Percentiles rank a stretch among this genome's conserved stretches.
Evolutionary conservation across 1,140 invertebrate genomes (phyloP).

Genomic region (Mercenaria mercenaria): DNA sequence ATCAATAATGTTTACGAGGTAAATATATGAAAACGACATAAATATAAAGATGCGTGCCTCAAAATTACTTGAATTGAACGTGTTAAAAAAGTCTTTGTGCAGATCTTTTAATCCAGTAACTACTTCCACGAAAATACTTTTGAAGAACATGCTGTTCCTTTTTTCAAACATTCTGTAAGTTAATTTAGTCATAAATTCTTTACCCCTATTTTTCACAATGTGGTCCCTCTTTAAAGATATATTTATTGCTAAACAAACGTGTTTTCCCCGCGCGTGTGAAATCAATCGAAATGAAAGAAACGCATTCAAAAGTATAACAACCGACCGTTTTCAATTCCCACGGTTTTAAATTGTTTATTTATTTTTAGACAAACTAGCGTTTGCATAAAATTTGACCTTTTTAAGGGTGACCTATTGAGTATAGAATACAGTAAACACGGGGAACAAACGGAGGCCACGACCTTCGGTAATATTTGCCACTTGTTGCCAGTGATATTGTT

Average conservation of each 20-base stretch:
- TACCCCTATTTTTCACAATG: neutral
- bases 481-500: neutral
- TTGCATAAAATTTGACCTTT: slow-evolving; percentile 47
- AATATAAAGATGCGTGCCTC: too few relatives aligned
- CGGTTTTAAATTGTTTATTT: slow-evolving; percentile 51
- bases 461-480: neutral
- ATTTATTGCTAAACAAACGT: slow-evolving; percentile 56
- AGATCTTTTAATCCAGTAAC: too few relatives aligned
- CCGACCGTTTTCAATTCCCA: slow-evolving; percentile 31
- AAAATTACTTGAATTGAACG: too few relatives aligned
- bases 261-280: slow-evolving; percentile 14
- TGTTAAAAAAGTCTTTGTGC: too few relatives aligned
- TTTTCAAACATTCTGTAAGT: too few relatives aligned
- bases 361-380: slow-evolving; percentile 45
- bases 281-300: neutral
- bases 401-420: neutral
- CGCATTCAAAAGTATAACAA: neutral
- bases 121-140: too few relatives aligned
- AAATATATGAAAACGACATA: too few relatives aligned
- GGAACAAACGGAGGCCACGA: neutral
- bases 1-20: too few relatives aligned
- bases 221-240: neutral
- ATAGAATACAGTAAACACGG: neutral
- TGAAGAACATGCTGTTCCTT: too few relatives aligned
- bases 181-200: too few relatives aligned